phyloP scores from a whole-genome alignment of 2,888 invertebrate genomes.

The Poecilobothrus nobilitatus region DNA sequence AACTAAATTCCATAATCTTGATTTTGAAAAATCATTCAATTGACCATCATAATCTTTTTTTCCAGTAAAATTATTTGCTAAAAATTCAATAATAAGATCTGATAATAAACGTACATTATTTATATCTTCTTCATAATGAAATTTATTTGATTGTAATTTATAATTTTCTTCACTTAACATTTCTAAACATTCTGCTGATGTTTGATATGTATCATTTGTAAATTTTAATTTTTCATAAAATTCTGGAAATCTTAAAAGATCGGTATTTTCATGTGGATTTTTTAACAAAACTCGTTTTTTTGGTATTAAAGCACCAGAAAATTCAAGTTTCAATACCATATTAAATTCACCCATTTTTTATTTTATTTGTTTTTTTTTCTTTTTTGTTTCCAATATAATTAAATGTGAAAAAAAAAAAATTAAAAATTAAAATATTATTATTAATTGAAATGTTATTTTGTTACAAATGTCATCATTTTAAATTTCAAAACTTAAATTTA shows the following conservation, averaged over 20 bases:
- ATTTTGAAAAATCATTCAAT: neutral
- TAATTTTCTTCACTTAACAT: neutral
- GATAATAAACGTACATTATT: neutral
- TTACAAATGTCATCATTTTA: no score
- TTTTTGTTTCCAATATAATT: no score
- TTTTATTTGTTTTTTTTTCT: no score
- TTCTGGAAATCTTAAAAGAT: neutral
- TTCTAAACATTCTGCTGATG: neutral
- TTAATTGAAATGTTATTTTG: no score
- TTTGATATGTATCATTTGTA: neutral
- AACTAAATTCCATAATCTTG: slow-evolving; percentile 25
- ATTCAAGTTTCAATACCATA: no score
- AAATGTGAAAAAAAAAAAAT: no score
- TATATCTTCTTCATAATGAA: neutral
- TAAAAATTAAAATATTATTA: no score
- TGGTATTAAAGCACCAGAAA: no score
- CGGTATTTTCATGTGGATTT: no score
- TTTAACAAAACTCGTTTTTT: no score
- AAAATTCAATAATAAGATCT: neutral
- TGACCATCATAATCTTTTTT: neutral
- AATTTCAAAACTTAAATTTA: no score
- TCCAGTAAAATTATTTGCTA: slow-evolving; percentile 2
- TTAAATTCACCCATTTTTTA: no score
- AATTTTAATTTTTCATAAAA: neutral
- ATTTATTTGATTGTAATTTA: neutral